Evolutionary conservation across 2,888 invertebrate genomes (phyloP).

Genomic region (Perdita meconis): DNA sequence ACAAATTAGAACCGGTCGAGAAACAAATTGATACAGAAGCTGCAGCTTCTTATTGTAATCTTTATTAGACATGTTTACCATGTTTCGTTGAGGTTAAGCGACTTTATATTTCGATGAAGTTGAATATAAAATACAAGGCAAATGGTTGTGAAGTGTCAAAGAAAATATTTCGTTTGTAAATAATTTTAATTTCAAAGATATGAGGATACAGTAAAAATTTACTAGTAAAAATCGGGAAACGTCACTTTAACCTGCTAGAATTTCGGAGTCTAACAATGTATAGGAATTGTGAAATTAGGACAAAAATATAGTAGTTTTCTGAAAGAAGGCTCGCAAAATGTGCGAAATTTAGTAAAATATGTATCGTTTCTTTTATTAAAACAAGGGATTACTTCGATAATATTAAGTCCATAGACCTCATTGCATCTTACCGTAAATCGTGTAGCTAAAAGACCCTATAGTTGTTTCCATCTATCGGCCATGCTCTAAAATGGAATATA

Average conservation of each 20-base stretch:
- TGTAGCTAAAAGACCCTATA: constrained; percentile 68
- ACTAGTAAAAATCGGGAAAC: constrained; percentile 11
- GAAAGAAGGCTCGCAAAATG: constrained; percentile 34
- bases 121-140: not conserved
- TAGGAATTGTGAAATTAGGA: constrained; percentile 10
- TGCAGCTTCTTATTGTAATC: not conserved
- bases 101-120: constrained; percentile 20
- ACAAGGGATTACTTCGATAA: constrained; percentile 75
- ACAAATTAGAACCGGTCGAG: too few relatives aligned
- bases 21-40: too few relatives aligned
- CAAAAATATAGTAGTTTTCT: constrained; percentile 70
- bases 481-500: constrained; percentile 6
- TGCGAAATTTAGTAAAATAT: constrained; percentile 61
- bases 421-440: constrained; percentile 76
- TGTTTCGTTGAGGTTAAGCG: constrained; percentile 40
- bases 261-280: constrained; percentile 9
- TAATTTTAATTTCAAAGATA: not conserved
- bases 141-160: not conserved
- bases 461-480: constrained; percentile 37
- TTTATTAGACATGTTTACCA: constrained; percentile 4
- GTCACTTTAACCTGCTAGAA: constrained; percentile 36
- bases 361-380: constrained; percentile 44
- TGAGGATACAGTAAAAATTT: not conserved
- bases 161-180: not conserved
- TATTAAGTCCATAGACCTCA: constrained; percentile 55